Base-by-base conservation (phyloP, 2,113 vertebrate genomes). In the Clarias gariepinus region DNA sequence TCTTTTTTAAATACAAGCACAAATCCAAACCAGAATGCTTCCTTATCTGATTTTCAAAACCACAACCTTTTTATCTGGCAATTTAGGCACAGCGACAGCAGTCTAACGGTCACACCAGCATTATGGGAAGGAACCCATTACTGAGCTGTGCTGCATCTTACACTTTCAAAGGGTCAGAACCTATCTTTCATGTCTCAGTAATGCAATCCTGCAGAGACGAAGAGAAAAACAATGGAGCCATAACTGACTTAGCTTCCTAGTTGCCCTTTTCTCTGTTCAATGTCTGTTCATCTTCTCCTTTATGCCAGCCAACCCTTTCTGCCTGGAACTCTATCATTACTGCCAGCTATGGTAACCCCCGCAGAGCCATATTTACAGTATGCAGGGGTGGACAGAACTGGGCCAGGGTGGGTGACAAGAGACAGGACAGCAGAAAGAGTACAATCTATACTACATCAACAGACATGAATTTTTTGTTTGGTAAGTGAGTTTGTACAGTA, bases 251-350 rank as follows among this genome's bases (percentile, higher is more conserved):
- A 36, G 30, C 89, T 85, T 80, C 83, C 64, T 84, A 82, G 74
- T 55, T 86, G 80, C 74, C 83, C 81, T 87, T 89, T 90, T 81
- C 86, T 80, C 86, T 89, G 82, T 82, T 81, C 77, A 21, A 69
- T 73, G 68, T 74, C 86, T 90, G 91, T 94, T 94, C 92, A 94
- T 91, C 90, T 87, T 80, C 63, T 74, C 88, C 81, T 77, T 52
- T n/a, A 79, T 57, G 66, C 36, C 77, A 57, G 55, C 89, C 81
- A 66, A 87, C 82, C 86, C 81, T 88, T 88, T 87, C 91, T 85
- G 91, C 91, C 90, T 91, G 85, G 61, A 90, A 93, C 83, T 85
- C 88, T 81, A 86, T 91, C 89, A 90, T 90, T 81, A 77, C 76
- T 85, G 81, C 80, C 81, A 81, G 61, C 66, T 58, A 74, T 64